Evolutionary conservation across 2,113 vertebrate genomes (phyloP).

Genomic region (Poecilia latipinna): DNA sequence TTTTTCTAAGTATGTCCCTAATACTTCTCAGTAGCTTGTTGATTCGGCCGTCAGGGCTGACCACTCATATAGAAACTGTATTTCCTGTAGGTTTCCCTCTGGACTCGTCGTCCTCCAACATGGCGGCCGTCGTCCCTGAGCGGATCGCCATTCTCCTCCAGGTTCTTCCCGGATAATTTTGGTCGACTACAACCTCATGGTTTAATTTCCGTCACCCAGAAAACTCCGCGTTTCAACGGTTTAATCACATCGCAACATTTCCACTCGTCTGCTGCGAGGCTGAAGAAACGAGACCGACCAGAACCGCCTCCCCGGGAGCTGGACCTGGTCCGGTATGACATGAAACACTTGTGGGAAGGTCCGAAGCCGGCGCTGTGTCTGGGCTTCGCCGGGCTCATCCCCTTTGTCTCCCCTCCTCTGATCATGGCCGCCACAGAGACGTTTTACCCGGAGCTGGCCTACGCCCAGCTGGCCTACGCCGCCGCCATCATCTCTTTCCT

Average conservation of each 20-base stretch:
- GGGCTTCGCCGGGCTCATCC: constrained; percentile 82
- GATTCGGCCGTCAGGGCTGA: too few species aligned
- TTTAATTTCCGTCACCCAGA: constrained; percentile 5
- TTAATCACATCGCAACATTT: constrained; percentile 30
- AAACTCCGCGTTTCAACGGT: neutral
- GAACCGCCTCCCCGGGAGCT: constrained; percentile 57
- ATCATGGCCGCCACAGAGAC: constrained; percentile 80
- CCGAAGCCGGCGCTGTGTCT: constrained; percentile 89
- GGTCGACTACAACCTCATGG: neutral
- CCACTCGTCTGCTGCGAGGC: constrained; percentile 54
- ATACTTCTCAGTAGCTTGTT: too few species aligned
- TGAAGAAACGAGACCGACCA: constrained; percentile 54
- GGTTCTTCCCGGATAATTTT: neutral
- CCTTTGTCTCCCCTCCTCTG: constrained; percentile 83
- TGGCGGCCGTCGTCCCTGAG: constrained; percentile 39
- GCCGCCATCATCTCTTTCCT: constrained; percentile 87
- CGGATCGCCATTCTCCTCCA: constrained; percentile 10
- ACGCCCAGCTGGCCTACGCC: constrained; percentile 84
- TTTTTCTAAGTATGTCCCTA: too few species aligned
- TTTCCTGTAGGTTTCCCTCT: constrained; percentile 29
- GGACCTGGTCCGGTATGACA: constrained; percentile 70
- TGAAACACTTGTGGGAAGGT: constrained; percentile 75
- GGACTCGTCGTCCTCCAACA: constrained; percentile 28
- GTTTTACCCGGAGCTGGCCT: constrained; percentile 84
- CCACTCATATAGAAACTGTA: neutral